Percentiles rank a stretch among this genome's conserved stretches.
phyloP scores from a whole-genome alignment of 1,140 invertebrate genomes.

The Leptinotarsa texana region DNA sequence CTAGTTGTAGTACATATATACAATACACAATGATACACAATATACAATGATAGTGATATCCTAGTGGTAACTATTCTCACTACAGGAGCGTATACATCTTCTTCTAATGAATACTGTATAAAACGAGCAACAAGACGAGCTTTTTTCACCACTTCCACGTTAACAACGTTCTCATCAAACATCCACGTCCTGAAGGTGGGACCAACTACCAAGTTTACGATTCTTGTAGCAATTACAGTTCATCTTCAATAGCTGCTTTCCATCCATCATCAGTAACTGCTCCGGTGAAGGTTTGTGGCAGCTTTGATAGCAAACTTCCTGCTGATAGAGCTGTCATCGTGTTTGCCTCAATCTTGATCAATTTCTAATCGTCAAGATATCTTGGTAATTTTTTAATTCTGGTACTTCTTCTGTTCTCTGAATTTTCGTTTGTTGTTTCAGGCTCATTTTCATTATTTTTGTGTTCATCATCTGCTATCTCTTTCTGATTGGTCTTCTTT shows the following conservation, averaged over 20 bases:
- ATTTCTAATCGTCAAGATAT: slow-evolving; percentile 13
- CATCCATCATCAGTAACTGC: slow-evolving; percentile 31
- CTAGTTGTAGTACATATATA: not conserved
- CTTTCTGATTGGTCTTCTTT: not conserved
- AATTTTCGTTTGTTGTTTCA: not conserved
- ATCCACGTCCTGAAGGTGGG: slow-evolving; percentile 11
- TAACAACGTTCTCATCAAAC: slow-evolving; percentile 24
- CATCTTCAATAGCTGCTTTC: slow-evolving; percentile 42
- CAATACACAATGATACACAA: no score
- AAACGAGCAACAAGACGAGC: no score
- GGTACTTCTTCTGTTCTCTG: slow-evolving; percentile 2
- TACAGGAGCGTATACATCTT: no score
- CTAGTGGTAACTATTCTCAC: no score
- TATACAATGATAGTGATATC: no score
- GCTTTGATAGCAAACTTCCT: not conserved
- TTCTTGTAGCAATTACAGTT: slow-evolving; percentile 24
- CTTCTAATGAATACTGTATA: no score
- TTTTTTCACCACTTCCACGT: no score
- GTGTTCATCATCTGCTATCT: no score
- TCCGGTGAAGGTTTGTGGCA: slow-evolving; percentile 19
- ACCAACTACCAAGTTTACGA: slow-evolving; percentile 26
- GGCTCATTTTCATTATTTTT: not conserved
- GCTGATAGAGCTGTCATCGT: not conserved
- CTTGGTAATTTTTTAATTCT: not conserved
- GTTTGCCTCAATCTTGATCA: not conserved